Base-by-base conservation (phyloP, 1,140 invertebrate species). In the Panonychus citri region DNA sequence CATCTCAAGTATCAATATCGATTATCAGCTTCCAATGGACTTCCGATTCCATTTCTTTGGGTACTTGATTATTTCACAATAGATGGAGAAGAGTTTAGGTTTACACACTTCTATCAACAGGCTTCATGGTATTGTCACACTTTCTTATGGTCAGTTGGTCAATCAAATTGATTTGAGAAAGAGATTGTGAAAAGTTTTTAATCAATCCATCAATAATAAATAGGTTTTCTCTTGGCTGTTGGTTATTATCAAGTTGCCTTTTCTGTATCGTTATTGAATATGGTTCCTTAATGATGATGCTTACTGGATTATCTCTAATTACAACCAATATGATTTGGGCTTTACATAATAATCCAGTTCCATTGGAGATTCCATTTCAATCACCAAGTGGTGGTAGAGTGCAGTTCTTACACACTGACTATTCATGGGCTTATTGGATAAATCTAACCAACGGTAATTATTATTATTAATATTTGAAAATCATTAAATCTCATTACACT, bases 71-170 rank as follows among this genome's bases (percentile, higher is more conserved):
- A 78, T 64, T 78, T 80, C 60, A 75, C 75, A 3, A 72, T 77
- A 51, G 78, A 80, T 62, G 77, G 77, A 3, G 77, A 78, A 64
- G 76, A 76, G 10, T 67, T 77, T 54, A 65, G 77, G 42, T 76
- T 72, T 65, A 77, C 77, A 3, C 66, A 77, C 48, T 71, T 75
- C 62, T 79, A 78, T 63, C 64, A 76, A 60, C 71, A 72, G 19
- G 75, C 77, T 2, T 77, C 77, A 3, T 79, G 75, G 75, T 78
- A 75, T 59, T 66, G 73, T 24, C 77, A 79, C 61, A 75, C 78
- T 40, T 61, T 73, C 28, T 61, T 78, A 34, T 79, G 77, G 77
- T 76, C 63, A 65, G 67, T 59, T 34, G n/a, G 5, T 27, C 17
- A 52, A 34, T 34, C 30, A 34, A 5, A 34, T 34, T 34, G 30